Evolutionary conservation across 2,113 vertebrate genomes (phyloP).

Genomic region (Montifringilla adamsi): DNA sequence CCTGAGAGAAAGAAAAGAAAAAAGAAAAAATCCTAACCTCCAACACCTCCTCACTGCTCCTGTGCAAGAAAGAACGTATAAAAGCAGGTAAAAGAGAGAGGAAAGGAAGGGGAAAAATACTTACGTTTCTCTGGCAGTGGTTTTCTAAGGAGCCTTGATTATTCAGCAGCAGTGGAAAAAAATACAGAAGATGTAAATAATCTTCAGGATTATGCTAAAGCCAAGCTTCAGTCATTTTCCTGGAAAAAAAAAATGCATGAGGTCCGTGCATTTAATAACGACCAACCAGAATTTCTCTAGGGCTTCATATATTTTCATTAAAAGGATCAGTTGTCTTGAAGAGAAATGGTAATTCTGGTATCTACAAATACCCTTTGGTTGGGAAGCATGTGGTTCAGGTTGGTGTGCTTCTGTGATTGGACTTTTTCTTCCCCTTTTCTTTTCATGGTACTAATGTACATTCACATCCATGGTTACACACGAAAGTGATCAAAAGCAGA

Average conservation of each 20-base stretch:
- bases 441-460: not conserved
- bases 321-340: conserved; percentile 32
- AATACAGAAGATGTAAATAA: conserved; percentile 38
- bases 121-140: not conserved
- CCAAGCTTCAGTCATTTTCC: conserved; percentile 39
- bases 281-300: conserved; percentile 44
- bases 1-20: not conserved
- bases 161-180: conserved; percentile 42
- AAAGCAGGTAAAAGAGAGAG: not conserved
- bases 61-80: not conserved
- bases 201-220: conserved; percentile 40
- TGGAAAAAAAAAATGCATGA: not conserved
- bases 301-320: conserved; percentile 35
- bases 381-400: not conserved
- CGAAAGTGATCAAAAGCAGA: conserved; percentile 29
- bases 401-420: not conserved
- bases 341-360: conserved; percentile 40
- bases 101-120: not conserved
- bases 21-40: not conserved
- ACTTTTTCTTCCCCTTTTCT: not conserved
- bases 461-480: not conserved
- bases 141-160: conserved; percentile 17
- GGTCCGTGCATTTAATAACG: not conserved
- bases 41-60: not conserved
- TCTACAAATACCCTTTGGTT: not conserved